A percentile compares a stretch with the other conserved stretches of the same genome.
phyloP scores from a whole-genome alignment of 2,888 invertebrate genomes.

The Conomelus anceps region DNA sequence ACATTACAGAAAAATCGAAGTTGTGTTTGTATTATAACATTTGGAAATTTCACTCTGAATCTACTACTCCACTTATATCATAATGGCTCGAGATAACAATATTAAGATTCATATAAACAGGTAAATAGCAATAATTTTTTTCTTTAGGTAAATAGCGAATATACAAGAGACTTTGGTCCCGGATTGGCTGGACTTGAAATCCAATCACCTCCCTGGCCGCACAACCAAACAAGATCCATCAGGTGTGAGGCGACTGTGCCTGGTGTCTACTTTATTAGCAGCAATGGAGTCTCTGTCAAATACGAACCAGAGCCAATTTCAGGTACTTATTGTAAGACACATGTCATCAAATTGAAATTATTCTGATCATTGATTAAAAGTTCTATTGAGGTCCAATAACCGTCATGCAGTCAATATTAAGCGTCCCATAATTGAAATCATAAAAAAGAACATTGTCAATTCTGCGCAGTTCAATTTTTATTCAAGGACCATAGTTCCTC shows the following conservation, averaged over 20 bases:
- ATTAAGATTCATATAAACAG: neutral
- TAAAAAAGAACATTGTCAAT: too few relatives aligned
- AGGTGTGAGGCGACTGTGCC: slow-evolving; percentile 24
- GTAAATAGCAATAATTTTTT: neutral
- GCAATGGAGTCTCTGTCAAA: slow-evolving; percentile 33
- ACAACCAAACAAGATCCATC: slow-evolving; percentile 20
- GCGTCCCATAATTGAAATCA: too few relatives aligned
- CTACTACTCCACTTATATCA: too few relatives aligned
- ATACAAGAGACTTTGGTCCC: slow-evolving; percentile 8
- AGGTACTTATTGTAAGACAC: neutral
- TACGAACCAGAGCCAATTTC: slow-evolving; percentile 35
- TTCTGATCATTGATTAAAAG: neutral
- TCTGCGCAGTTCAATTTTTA: too few relatives aligned
- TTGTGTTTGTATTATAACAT: too few relatives aligned
- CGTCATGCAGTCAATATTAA: too few relatives aligned
- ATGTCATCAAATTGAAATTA: neutral
- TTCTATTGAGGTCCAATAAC: too few relatives aligned
- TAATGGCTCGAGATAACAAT: too few relatives aligned
- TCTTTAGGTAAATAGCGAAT: slow-evolving; percentile 14
- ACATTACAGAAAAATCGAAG: too few relatives aligned
- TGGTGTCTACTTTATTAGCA: slow-evolving; percentile 25
- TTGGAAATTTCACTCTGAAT: neutral
- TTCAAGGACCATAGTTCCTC: too few relatives aligned
- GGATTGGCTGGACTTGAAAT: slow-evolving; percentile 18
- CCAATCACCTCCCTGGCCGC: neutral